phyloP scores from a whole-genome alignment of 2,113 vertebrate genomes.

The Elaphurus davidianus region DNA sequence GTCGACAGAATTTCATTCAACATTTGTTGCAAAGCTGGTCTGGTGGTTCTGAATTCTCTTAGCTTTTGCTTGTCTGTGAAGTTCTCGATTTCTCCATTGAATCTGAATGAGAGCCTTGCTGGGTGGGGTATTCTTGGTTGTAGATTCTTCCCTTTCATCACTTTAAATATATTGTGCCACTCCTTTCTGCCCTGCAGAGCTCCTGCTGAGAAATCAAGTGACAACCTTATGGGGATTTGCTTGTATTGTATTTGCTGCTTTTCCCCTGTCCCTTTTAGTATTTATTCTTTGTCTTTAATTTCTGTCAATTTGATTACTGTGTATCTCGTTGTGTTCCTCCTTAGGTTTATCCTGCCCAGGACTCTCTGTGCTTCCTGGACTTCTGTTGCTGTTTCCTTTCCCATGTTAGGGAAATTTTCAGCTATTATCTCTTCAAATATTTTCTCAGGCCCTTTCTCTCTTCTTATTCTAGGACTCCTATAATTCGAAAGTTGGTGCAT shows the following conservation, averaged over 20 bases:
- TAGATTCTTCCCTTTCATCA: neutral
- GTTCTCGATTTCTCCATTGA: neutral
- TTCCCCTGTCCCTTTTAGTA: neutral
- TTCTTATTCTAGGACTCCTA: neutral
- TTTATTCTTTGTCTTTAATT: neutral
- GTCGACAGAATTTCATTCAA: neutral
- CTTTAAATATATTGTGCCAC: neutral
- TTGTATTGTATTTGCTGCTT: neutral
- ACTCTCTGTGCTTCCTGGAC: neutral
- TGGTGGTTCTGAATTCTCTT: neutral
- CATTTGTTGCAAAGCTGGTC: neutral
- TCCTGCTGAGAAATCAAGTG: neutral
- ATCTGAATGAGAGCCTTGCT: neutral
- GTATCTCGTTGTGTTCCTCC: neutral
- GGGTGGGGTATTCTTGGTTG: neutral
- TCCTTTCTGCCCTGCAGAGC: neutral
- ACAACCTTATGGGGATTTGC: neutral
- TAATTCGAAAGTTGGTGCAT: neutral
- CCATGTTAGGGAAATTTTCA: neutral
- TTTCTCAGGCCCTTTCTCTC: neutral
- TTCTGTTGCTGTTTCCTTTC: neutral
- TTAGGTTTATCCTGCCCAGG: neutral
- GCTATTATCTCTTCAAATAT: neutral
- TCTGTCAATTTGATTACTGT: neutral
- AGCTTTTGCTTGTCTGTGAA: neutral